Evolutionary conservation across 92 coral and sea anemone genomes (phyloP), one percentile per base, ranked within the genome.

Genomic region (Parazoanthus darwini): DNA sequence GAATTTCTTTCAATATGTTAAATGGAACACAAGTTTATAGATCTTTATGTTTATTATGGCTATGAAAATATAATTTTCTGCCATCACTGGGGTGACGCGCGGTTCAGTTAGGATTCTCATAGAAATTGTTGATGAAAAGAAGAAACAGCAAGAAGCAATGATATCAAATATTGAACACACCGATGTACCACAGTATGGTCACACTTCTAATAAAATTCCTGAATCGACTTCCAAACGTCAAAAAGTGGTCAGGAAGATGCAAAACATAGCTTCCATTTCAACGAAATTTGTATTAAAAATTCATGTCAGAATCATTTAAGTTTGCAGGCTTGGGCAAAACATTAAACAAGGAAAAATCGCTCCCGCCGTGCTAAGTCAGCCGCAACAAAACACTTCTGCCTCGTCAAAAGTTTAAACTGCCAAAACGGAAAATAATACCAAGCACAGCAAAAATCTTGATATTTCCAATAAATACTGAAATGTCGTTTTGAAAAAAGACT

Each of bases 251-350:
- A 48, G 56, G 15, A 56, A 2, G 7, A 84, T 10, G 77, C 72
- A 70, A 84, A 46, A 51, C 36, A 35, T 80, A 26, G 56, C 7
- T 80, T 79, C 44, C 50, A 54, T 48, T 56, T 48, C 66, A 65
- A 82, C 73, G 33, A 65, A 67, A 18, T 5, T 33, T 46, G 48
- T 33, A 84, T 84, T 84, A 84, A 84, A 84, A 84, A 84, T 84
- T 84, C 43, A 84, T 72, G 87, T 2, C 14, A 72, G 38, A 84
- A 29, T 46, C 29, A 70, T 84, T 84, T 82, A 50, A 84, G 87
- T 29, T 42, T 67, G 77, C 86, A 83, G 66, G 86, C 59, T 44
- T 81, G 72, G 77, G 23, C 87, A 48, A 44, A 46, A 84, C 65
- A 84, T 26, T 20, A 46, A n/a, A 48, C 26, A 46, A 14, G 59